Evolutionary conservation across 1,140 invertebrate genomes (phyloP), one percentile per base, ranked within the genome.

Genomic region (Tetramorium simillimum): DNA sequence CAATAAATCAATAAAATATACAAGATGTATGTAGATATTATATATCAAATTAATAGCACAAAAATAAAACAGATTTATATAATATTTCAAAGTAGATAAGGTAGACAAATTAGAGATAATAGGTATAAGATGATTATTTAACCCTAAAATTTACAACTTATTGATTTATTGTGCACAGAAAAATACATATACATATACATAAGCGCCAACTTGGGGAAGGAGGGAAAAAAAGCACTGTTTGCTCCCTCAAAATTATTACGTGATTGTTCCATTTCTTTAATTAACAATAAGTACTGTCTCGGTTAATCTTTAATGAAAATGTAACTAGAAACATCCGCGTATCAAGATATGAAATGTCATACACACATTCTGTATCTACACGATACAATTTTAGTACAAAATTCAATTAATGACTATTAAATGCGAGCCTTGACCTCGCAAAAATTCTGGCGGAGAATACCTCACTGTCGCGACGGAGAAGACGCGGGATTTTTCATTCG

Each of bases 401-500:
- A n/a, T 65, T 65, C 3, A 65, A 65, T 2, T 18, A 37, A 37
- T 18, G 37, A 77, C n/a, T 65, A 63, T 37, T 40, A 43, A 40
- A 40, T 40, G 3, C 33, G 37, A 72, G 18, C 46, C 24, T 65
- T 70, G 60, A 63, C 0, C 28, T 51, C 14, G 70, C 43, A 14
- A 53, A 76, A 63, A 51, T 85, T 85, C n/a, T 76, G 14, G 40
- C 43, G 43, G n/a, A 24, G 14, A 75, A 85, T 85, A 77, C 77
- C 65, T 65, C 33, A 53, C 28, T 51, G n/a, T 73, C 51, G 62
- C 51, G 51, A 63, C 46, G 21, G 43, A 16, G 21, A 69, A 67
- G 58, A 58, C 63, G 51, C 12, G 24, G n/a, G 51, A 81, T 86
- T 86, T 81, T 86, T 80, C 63, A 65, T 86, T 80, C 51, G n/a